Evolutionary conservation across 2,888 invertebrate species (phyloP).

Genomic region (Dorcus parallelipipedus): DNA sequence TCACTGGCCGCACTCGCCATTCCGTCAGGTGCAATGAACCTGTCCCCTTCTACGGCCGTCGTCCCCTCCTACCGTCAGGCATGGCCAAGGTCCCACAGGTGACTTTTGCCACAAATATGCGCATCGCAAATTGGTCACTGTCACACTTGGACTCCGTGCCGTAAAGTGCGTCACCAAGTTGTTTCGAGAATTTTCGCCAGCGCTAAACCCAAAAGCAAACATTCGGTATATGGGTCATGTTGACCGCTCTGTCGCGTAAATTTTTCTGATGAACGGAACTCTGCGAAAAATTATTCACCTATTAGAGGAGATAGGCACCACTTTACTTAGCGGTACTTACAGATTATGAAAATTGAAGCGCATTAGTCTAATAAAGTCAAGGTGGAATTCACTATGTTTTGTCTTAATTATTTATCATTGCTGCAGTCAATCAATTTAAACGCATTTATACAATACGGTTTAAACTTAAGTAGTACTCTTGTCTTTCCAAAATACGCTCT

Average conservation of each 20-base stretch:
- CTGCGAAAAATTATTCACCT: too few species aligned
- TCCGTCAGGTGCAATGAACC: conserved; percentile 50
- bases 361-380: too few species aligned
- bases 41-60: conserved; percentile 30
- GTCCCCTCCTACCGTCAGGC: conserved; percentile 7
- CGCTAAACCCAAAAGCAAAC: conserved; percentile 2
- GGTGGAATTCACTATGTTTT: too few species aligned
- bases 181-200: not conserved
- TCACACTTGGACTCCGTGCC: conserved; percentile 20
- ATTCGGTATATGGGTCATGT: conserved; percentile 5
- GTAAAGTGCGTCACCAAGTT: not conserved
- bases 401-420: too few species aligned
- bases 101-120: conserved; percentile 33
- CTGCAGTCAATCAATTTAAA: too few species aligned
- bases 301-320: too few species aligned
- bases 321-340: too few species aligned
- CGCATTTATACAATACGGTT: too few species aligned
- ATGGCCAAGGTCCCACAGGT: conserved; percentile 33
- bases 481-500: too few species aligned
- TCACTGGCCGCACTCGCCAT: conserved; percentile 45
- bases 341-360: too few species aligned
- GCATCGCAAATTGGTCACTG: conserved; percentile 34
- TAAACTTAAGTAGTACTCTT: too few species aligned
- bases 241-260: not conserved
- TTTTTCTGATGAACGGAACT: not conserved